phyloP scores from a whole-genome alignment of 2,113 vertebrate species.

The Brienomyrus longianalis region DNA sequence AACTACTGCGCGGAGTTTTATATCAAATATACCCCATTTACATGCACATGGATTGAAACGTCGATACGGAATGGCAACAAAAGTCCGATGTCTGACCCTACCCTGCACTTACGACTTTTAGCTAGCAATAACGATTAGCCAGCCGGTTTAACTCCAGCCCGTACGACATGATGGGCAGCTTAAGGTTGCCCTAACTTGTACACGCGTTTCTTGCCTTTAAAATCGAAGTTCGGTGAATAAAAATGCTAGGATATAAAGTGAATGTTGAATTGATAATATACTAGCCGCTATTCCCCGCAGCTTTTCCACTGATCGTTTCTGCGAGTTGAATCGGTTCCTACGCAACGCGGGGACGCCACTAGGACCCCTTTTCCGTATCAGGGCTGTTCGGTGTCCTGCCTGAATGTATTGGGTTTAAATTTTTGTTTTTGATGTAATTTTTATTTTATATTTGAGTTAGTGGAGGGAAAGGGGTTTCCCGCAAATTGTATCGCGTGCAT shows the following conservation, averaged over 20 bases:
- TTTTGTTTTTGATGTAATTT: background rate
- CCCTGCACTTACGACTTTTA: background rate
- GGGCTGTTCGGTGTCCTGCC: conserved; percentile 40
- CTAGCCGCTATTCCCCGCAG: background rate
- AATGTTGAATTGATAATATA: background rate
- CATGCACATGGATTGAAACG: background rate
- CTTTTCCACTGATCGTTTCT: background rate
- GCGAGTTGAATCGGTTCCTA: conserved; percentile 44
- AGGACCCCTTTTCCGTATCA: conserved; percentile 24
- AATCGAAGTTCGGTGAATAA: background rate
- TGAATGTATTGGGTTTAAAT: conserved; percentile 17
- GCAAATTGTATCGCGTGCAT: background rate
- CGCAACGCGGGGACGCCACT: conserved; percentile 58
- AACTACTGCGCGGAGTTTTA: background rate
- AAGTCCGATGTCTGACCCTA: background rate
- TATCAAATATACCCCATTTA: background rate
- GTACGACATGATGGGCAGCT: background rate
- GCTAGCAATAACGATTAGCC: background rate
- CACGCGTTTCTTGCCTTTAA: background rate
- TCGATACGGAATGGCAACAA: background rate
- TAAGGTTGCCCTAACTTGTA: background rate
- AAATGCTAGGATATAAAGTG: background rate
- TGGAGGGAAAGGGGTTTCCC: background rate
- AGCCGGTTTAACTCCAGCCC: background rate
- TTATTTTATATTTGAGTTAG: background rate